phyloP scores from a whole-genome alignment of 2,888 invertebrate species.

The Sthenelais limicola region DNA sequence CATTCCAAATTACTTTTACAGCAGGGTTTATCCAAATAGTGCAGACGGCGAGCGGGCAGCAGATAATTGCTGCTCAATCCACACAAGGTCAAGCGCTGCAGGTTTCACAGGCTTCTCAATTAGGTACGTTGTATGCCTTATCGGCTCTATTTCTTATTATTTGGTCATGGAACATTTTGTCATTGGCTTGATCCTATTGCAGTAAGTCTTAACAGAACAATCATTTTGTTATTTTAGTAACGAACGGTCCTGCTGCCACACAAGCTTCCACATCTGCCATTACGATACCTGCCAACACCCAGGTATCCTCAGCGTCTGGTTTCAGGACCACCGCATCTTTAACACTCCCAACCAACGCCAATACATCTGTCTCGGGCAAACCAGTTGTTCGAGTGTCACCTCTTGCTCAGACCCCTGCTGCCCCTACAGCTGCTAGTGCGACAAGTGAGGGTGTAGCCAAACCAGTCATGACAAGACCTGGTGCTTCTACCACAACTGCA shows the following conservation, averaged over 20 bases:
- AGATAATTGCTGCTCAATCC: slow-evolving; percentile 73
- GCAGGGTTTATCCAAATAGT: slow-evolving; percentile 78
- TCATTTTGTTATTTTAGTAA: slow-evolving; percentile 38
- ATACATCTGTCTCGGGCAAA: slow-evolving; percentile 51
- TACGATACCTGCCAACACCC: slow-evolving; percentile 50
- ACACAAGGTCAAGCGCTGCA: too few species aligned
- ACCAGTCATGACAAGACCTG: slow-evolving; percentile 4
- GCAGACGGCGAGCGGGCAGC: slow-evolving; percentile 81
- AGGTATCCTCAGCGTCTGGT: slow-evolving; percentile 48
- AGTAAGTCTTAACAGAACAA: neutral
- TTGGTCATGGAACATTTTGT: too few species aligned
- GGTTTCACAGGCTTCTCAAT: too few species aligned
- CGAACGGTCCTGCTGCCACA: slow-evolving; percentile 20
- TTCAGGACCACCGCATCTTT: slow-evolving; percentile 55
- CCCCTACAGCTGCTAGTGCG: slow-evolving; percentile 18
- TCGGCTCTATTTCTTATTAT: too few species aligned
- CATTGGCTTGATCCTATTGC: too few species aligned
- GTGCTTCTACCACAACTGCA: slow-evolving; percentile 4
- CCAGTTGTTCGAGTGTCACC: slow-evolving; percentile 70
- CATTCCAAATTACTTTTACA: too few species aligned
- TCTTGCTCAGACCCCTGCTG: slow-evolving; percentile 48
- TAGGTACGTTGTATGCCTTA: too few species aligned
- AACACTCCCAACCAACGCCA: slow-evolving; percentile 43
- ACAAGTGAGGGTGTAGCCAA: too few species aligned
- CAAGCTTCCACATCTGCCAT: slow-evolving; percentile 14